Conservation (phyloP, 1,140 invertebrate genomes). For the Eufriesea mexicana region DNA sequence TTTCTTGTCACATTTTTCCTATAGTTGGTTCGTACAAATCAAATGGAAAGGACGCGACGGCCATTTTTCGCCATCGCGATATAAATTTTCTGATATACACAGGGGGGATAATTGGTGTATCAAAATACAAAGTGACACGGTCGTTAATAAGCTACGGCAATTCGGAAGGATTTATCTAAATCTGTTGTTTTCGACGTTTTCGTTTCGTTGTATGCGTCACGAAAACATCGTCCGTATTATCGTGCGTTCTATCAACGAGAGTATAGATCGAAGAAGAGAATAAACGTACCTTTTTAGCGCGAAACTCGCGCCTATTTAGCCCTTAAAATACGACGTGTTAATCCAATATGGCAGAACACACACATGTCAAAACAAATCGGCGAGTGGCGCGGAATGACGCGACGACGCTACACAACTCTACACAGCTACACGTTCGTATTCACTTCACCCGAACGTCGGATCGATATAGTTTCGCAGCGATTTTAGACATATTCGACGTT, state of each 20-base stretch:
- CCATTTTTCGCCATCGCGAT: conserved; percentile 35
- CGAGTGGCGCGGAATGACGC: conserved; percentile 61
- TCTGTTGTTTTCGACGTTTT: neutral
- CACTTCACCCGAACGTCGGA: conserved; percentile 35
- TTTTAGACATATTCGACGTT: conserved; percentile 1
- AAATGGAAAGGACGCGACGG: conserved; percentile 45
- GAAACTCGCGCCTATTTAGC: conserved; percentile 34
- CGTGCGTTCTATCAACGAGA: neutral
- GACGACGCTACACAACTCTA: conserved; percentile 51
- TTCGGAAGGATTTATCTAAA: neutral
- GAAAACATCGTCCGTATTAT: neutral
- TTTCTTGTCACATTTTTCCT: neutral
- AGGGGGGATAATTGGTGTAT: no score
- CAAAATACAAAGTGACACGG: no score
- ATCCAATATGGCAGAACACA: conserved; percentile 76
- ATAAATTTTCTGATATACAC: neutral
- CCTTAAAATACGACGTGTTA: conserved; percentile 62
- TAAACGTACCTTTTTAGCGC: conserved; percentile 52
- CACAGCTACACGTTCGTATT: conserved; percentile 33
- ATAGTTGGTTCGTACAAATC: neutral
- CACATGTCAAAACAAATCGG: conserved; percentile 80
- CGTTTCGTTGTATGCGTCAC: no score
- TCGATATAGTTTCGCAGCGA: conserved; percentile 8
- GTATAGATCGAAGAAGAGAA: neutral
- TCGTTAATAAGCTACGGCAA: neutral